phyloP scores from a whole-genome alignment of 92 coral and sea anemone species.

The Epizoanthus stellaris region DNA sequence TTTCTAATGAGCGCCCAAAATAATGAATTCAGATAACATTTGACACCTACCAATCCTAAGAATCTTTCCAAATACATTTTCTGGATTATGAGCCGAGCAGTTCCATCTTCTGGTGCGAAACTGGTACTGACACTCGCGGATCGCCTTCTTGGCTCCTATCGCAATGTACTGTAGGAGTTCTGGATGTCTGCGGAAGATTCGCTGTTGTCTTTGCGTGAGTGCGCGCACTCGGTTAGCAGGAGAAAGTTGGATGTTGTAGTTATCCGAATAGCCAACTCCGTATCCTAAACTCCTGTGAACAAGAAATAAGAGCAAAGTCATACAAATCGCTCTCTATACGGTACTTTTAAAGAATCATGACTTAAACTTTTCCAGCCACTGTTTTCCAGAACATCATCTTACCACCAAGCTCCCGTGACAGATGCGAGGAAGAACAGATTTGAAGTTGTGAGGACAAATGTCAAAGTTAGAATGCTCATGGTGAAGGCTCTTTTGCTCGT shows the following conservation, averaged over 20 bases:
- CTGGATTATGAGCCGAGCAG: conserved; percentile 92
- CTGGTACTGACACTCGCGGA: conserved; percentile 93
- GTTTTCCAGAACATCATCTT: conserved; percentile 16
- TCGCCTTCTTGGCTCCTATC: conserved; percentile 80
- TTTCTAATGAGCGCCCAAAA: too few relatives aligned
- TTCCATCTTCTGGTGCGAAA: conserved; percentile 90
- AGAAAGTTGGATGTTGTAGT: conserved; percentile 79
- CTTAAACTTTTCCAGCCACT: not conserved
- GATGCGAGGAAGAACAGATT: conserved; percentile 48
- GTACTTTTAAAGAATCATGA: not conserved
- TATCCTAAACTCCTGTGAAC: conserved; percentile 51
- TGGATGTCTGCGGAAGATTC: conserved; percentile 75
- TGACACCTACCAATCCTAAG: conserved; percentile 75
- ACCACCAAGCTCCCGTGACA: conserved; percentile 76
- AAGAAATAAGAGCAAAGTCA: conserved; percentile 1
- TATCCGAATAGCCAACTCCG: conserved; percentile 39
- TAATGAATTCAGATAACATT: not conserved
- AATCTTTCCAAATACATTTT: conserved; percentile 95
- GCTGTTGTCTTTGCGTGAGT: conserved; percentile 78
- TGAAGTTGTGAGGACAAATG: conserved; percentile 35
- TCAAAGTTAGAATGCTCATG: conserved; percentile 13
- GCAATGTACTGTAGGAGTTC: conserved; percentile 84
- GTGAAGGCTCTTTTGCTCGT: conserved; percentile 20
- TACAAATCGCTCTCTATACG: not conserved
- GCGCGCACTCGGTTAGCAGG: conserved; percentile 88